Evolutionary conservation across 1,140 invertebrate genomes (phyloP), one percentile per base, ranked within the genome.

Genomic region (Megalonaias nervosa): DNA sequence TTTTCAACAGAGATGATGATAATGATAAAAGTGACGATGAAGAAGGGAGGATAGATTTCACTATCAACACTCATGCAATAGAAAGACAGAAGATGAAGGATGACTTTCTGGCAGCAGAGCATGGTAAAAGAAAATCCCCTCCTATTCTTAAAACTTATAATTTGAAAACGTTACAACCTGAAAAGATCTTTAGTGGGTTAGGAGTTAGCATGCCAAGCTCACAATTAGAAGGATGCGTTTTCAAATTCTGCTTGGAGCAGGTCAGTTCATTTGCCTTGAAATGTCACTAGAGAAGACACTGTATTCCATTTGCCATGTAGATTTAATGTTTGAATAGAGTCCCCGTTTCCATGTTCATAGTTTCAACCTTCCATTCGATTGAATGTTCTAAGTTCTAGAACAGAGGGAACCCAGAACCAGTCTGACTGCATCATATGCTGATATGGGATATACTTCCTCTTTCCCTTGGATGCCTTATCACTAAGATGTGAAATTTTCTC

Each of bases 1-100:
- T 5, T 67, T 68, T 23, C 79, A 75, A 17, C 71, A 93, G 96
- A 67, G 97, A 98, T 90, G 96, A 97, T 83, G 94, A 96, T 88
- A 96, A 97, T 79, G 93, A 94, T 70, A 96, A 94, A 88, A 94
- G 95, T 87, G 94, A 95, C 77, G 95, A 95, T 83, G 95, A 94
- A 77, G 93, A 94, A 68, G 84, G 95, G 72, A 91, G 95, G 81
- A 93, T 97, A 71, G 94, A 96, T 86, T 97, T 97, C 93, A 93
- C 94, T 60, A 93, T 95, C 48, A 95, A 96, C 86, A 93, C 93
- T 57, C 93, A 93, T 80, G 93, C 93, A 26, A 91, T 93, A 75
- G 95, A 97, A 89, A 93, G 94, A 85, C 94, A 96, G 87, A 93
- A 94, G 86, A 92, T 95, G 67, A 92, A 94, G 84, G 95, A 97